A percentile compares a stretch with the other conserved stretches of the same genome.
Conservation (phyloP, 2,888 invertebrate genomes). For the Lepidochitona cinerea region DNA sequence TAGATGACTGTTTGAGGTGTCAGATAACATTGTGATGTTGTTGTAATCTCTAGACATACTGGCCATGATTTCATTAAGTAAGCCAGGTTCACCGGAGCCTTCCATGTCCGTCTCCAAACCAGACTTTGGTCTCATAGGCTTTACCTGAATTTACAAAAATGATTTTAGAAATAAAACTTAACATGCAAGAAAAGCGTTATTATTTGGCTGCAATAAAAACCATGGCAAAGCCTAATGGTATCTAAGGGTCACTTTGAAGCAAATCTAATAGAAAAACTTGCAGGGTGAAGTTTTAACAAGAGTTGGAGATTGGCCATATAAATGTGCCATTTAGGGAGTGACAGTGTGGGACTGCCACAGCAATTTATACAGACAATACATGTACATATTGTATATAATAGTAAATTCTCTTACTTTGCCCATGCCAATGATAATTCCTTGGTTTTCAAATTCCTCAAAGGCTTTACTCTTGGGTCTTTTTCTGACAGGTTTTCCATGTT, state of each 20-base stretch:
- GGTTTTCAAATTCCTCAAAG: conserved; percentile 40
- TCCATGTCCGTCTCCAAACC: background rate
- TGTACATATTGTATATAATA: background rate
- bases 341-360: no score
- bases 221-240: no score
- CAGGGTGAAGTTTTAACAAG: no score
- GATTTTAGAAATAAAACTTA: no score
- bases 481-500: conserved; percentile 13
- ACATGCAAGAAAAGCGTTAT: no score
- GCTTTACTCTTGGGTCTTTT: conserved; percentile 43
- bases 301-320: no score
- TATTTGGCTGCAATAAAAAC: no score
- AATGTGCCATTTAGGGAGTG: no score
- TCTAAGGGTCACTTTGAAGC: no score
- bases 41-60: background rate
- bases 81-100: background rate
- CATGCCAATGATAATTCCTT: conserved; percentile 34
- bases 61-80: background rate
- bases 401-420: conserved; percentile 23
- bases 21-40: background rate
- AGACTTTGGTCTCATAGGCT: background rate
- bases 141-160: no score
- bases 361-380: background rate
- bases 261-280: no score
- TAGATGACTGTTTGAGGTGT: background rate